A percentile compares a stretch with the other conserved stretches of the same genome.
phyloP scores from a whole-genome alignment of 2,888 invertebrate genomes.

The Glaucopsyche alexis region DNA sequence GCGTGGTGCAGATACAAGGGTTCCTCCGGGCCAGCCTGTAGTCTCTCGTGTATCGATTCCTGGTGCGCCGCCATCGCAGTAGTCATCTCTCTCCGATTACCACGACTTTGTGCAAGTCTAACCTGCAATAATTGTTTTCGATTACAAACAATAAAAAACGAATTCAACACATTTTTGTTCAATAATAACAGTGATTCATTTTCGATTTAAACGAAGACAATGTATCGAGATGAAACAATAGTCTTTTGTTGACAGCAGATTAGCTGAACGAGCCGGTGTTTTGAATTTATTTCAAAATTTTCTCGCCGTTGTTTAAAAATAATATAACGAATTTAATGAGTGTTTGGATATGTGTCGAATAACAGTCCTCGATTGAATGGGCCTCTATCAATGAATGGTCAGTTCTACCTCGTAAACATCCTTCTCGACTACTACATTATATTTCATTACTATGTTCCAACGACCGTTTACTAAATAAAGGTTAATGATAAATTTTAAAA shows the following conservation, averaged over 20 bases:
- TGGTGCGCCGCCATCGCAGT: slow-evolving; percentile 80
- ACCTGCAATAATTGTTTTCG: slow-evolving; percentile 53
- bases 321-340: slow-evolving; percentile 38
- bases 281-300: slow-evolving; percentile 67
- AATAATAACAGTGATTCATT: slow-evolving; percentile 78
- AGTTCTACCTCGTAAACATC: background rate
- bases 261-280: slow-evolving; percentile 78
- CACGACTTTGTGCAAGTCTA: slow-evolving; percentile 66
- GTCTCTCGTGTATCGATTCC: slow-evolving; percentile 76
- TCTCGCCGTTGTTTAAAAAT: slow-evolving; percentile 72
- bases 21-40: slow-evolving; percentile 69
- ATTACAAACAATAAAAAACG: slow-evolving; percentile 72
- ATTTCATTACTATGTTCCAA: background rate
- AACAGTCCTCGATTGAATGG: background rate
- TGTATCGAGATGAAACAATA: slow-evolving; percentile 73
- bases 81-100: slow-evolving; percentile 75
- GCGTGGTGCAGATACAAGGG: slow-evolving; percentile 74
- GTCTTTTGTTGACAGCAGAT: slow-evolving; percentile 76
- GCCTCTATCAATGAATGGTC: background rate
- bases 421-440: background rate
- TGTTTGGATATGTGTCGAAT: slow-evolving; percentile 15
- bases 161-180: slow-evolving; percentile 71
- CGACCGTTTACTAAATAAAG: background rate
- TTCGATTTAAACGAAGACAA: slow-evolving; percentile 72
- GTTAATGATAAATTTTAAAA: background rate